Percentiles rank a stretch among this genome's conserved stretches.
Conservation (phyloP, 2,797 vertebrate species). For the Enteromius unitaeniatus region DNA sequence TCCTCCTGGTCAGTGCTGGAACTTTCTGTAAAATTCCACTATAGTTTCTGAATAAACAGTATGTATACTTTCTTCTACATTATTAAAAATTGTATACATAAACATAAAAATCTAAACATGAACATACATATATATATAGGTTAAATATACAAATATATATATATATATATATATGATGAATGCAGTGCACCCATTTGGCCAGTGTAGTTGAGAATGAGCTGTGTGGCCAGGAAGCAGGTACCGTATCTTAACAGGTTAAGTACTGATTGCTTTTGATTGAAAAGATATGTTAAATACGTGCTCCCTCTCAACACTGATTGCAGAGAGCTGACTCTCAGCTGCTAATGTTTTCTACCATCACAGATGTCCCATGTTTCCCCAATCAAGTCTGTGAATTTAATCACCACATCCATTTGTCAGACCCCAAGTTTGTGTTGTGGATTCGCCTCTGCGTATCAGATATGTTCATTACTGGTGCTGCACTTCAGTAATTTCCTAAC, state of each 20-base stretch:
- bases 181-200: no score
- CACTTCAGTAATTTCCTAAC: constrained; percentile 38
- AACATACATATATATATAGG: no score
- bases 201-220: no score
- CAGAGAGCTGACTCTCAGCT: constrained; percentile 8
- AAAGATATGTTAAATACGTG: constrained; percentile 24
- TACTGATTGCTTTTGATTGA: constrained; percentile 31
- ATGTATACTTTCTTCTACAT: no score
- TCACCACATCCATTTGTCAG: constrained; percentile 46
- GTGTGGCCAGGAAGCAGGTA: background rate
- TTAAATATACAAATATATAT: no score
- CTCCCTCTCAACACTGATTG: constrained; percentile 28
- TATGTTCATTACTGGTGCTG: constrained; percentile 29
- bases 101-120: no score
- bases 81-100: no score
- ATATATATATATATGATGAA: no score
- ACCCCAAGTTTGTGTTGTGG: constrained; percentile 7
- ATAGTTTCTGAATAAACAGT: background rate
- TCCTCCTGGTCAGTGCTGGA: background rate
- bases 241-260: constrained; percentile 6
- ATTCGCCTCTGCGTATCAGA: constrained; percentile 10
- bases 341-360: constrained; percentile 19
- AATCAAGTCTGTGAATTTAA: constrained; percentile 43
- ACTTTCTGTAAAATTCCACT: background rate
- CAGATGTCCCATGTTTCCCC: constrained; percentile 51